phyloP scores from a whole-genome alignment of 2,888 invertebrate genomes.

The Pollenia angustigena region DNA sequence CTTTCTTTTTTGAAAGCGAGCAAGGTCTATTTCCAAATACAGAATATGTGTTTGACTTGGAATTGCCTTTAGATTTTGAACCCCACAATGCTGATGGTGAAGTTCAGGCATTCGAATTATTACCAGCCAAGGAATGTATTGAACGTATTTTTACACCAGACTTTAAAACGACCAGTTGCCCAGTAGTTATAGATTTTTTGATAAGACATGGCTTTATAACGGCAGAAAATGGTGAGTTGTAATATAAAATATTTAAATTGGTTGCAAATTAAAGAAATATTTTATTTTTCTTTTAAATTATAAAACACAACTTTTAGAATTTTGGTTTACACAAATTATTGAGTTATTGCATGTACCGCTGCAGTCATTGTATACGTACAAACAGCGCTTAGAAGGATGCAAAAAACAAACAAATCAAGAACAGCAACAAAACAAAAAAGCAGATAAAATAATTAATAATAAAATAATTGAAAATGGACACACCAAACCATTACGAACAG shows the following conservation, averaged over 20 bases:
- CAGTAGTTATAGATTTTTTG: constrained; percentile 95
- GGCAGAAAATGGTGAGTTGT: constrained; percentile 91
- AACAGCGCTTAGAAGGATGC: constrained; percentile 79
- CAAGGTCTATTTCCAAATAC: constrained; percentile 97
- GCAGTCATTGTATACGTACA: constrained; percentile 90
- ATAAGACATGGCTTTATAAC: constrained; percentile 95
- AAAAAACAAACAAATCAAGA: constrained; percentile 73
- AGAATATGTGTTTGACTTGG: constrained; percentile 96
- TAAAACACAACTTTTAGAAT: constrained; percentile 87
- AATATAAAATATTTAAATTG: background rate
- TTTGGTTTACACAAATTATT: constrained; percentile 92
- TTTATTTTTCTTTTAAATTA: constrained; percentile 15
- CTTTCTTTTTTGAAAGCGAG: constrained; percentile 95
- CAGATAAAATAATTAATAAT: constrained; percentile 65
- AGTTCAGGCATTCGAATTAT: constrained; percentile 94
- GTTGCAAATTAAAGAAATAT: background rate
- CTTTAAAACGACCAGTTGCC: constrained; percentile 97
- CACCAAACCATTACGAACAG: constrained; percentile 74
- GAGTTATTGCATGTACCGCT: constrained; percentile 95
- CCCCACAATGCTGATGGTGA: constrained; percentile 98
- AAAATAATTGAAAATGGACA: constrained; percentile 80
- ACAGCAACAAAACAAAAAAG: constrained; percentile 43
- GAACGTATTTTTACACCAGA: constrained; percentile 92
- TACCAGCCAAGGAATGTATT: constrained; percentile 92
- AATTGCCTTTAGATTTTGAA: constrained; percentile 94